Conservation (phyloP, 2,113 vertebrate genomes). For the Columba livia region DNA sequence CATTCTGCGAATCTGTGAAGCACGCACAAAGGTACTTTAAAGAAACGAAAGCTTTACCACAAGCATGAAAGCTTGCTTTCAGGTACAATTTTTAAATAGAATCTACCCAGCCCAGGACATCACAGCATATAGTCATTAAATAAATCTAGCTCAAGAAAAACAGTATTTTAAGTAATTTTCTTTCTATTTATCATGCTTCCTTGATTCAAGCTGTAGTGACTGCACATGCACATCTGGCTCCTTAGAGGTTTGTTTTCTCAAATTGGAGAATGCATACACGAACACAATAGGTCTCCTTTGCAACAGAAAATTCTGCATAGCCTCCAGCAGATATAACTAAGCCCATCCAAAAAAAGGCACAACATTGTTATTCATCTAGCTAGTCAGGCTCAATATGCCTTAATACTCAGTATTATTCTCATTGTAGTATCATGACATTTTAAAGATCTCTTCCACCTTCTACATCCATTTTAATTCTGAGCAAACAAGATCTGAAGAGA, state of each 20-base stretch:
- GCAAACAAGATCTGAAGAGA: not conserved
- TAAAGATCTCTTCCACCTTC: not conserved
- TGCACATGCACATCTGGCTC: not conserved
- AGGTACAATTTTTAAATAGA: not conserved
- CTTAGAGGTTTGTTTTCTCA: not conserved
- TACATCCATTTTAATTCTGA: not conserved
- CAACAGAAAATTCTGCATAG: not conserved
- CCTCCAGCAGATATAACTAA: not conserved
- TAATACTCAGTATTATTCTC: not conserved
- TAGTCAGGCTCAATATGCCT: not conserved
- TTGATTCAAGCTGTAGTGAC: not conserved
- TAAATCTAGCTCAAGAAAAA: not conserved
- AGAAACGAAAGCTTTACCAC: not conserved
- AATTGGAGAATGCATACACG: not conserved
- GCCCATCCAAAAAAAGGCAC: too few relatives aligned
- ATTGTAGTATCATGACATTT: rapidly evolving
- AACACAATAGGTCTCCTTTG: not conserved
- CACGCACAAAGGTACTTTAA: rapidly evolving
- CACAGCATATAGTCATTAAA: not conserved
- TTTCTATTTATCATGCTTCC: not conserved
- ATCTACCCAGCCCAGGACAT: not conserved
- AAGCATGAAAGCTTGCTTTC: not conserved
- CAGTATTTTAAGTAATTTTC: not conserved
- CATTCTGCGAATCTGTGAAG: not conserved
- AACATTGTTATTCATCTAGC: not conserved